Evolutionary conservation across 2,888 invertebrate species (phyloP).

Genomic region (Drosophila basisetae): DNA sequence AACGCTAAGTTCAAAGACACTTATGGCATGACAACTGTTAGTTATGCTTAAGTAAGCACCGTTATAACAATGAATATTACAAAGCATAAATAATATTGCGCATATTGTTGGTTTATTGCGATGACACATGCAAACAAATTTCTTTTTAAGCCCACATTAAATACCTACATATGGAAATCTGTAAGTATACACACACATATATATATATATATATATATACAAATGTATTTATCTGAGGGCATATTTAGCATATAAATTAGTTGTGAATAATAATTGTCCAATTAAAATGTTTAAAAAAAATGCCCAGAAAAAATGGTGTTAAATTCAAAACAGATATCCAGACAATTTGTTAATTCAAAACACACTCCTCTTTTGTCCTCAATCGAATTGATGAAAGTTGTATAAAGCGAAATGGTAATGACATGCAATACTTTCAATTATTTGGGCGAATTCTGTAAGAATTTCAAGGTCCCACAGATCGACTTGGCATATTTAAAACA

Average conservation of each 20-base stretch:
- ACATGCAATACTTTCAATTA: background rate
- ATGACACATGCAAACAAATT: constrained; percentile 52
- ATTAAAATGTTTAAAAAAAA: constrained; percentile 56
- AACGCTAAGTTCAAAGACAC: constrained; percentile 65
- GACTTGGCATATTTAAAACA: background rate
- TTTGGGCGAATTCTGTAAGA: background rate
- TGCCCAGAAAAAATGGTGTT: constrained; percentile 8
- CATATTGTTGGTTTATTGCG: constrained; percentile 37
- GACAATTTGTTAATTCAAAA: constrained; percentile 33
- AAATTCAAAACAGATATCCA: constrained; percentile 14
- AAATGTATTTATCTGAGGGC: constrained; percentile 22
- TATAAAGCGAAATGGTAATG: background rate
- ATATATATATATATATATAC: background rate
- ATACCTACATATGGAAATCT: constrained; percentile 2
- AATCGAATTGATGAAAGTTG: background rate
- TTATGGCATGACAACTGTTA: constrained; percentile 63
- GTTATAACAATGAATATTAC: constrained; percentile 21
- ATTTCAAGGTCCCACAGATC: background rate
- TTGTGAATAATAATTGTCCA: constrained; percentile 70
- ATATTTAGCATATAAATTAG: constrained; percentile 72
- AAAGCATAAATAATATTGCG: constrained; percentile 33
- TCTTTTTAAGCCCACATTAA: constrained; percentile 10
- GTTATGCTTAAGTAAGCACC: constrained; percentile 52
- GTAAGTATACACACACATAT: background rate
- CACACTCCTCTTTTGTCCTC: constrained; percentile 1